Evolutionary conservation across 2,888 invertebrate species (phyloP), one percentile per base, ranked within the genome.

Genomic region (Platypus cylindrus): DNA sequence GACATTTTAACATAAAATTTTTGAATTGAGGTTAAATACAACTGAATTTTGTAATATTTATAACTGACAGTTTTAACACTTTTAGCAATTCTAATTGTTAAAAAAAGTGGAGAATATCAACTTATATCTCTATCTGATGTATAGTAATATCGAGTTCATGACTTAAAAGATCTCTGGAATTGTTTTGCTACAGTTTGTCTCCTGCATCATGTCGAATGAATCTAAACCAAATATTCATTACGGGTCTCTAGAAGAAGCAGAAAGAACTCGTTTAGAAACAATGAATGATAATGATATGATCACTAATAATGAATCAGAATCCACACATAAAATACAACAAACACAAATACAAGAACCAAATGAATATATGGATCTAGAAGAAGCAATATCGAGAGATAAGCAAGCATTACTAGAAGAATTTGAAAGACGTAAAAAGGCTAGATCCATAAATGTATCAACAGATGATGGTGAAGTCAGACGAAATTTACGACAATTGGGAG

Each of bases 361-460:
- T 75, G 79, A 81, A 56, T 85, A 84, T 50, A 82, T 87, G 80
- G 86, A 86, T 45, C 63, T 90, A 16, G 87, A 89, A 53, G 84
- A 85, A 52, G 82, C 82, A 52, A 78, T 84, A 64, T 79, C 85
- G 0, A 78, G 81, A 51, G 90, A 90, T 55, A 87, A 91, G 56
- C 84, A 86, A 52, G 89, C 89, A 0, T 61, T 94, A 5, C 66
- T 98, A 2, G 95, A 95, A 53, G 95, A 97, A 63, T 95, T 97
- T 62, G 98, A 98, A 59, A 70, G 93, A 20, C 71, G 94, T 43
- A 78, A 89, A 50, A 83, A 93, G 57, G 97, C 87, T 0, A 71
- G 97, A 5, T 90, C 90, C 54, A 84, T 98, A 30, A 94, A 94
- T 51, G 93, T 98, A 0, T 94, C 95, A 0, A 98, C 98, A 0